phyloP scores from a whole-genome alignment of 2,888 invertebrate species.

The Erebia ligea region DNA sequence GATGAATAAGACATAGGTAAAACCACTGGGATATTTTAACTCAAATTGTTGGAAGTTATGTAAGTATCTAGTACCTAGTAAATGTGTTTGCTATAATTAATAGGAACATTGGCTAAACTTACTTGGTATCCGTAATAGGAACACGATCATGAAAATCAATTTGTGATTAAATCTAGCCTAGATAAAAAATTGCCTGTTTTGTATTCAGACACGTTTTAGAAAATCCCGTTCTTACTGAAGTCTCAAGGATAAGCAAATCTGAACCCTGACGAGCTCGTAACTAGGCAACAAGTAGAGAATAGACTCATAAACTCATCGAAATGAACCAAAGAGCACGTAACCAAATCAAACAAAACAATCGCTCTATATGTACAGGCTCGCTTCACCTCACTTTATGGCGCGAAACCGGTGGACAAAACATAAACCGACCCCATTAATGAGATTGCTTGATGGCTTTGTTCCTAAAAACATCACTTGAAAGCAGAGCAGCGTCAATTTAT shows the following conservation, averaged over 20 bases:
- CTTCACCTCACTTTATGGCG: constrained; percentile 1
- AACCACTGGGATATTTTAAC: neutral
- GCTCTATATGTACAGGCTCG: neutral
- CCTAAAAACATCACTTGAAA: neutral
- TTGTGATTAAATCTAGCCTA: neutral
- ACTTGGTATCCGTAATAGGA: neutral
- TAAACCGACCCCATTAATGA: constrained; percentile 31
- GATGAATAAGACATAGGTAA: constrained; percentile 24
- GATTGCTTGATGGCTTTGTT: constrained; percentile 24
- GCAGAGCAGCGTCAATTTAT: neutral
- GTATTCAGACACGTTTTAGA: too few relatives aligned
- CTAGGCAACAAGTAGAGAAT: neutral
- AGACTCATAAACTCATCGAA: constrained; percentile 3
- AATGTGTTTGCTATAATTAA: neutral
- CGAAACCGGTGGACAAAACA: constrained; percentile 28
- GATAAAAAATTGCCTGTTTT: neutral
- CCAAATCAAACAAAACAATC: neutral
- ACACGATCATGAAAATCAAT: neutral
- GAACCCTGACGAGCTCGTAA: neutral
- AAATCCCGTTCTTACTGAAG: neutral
- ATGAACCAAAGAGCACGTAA: neutral
- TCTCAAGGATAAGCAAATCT: neutral
- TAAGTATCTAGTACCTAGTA: too few relatives aligned
- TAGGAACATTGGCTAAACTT: neutral
- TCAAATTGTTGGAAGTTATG: neutral